A percentile compares a stretch with the other conserved stretches of the same genome.
These are phyloP conservation scores for Drosophila pallidifrons DNA, from an alignment of 1,140 invertebrate species.

Conservation along the genomic window DNA sequence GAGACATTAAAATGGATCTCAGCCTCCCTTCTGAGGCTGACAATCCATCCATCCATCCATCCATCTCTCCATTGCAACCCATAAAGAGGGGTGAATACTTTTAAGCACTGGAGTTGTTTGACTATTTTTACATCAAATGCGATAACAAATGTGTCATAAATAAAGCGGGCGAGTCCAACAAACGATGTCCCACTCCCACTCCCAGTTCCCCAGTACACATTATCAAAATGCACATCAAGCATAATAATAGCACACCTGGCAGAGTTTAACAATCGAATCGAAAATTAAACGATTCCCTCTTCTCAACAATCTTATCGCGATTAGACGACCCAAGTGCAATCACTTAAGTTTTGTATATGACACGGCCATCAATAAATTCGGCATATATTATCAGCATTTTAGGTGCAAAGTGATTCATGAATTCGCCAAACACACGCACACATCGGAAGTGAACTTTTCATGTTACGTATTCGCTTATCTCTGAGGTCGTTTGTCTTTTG, in stretches of 20 bases:
- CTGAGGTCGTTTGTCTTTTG: conserved; percentile 5
- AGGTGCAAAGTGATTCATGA: conserved; percentile 42
- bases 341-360: background rate
- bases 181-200: background rate
- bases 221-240: background rate
- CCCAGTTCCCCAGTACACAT: too few species aligned
- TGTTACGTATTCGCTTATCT: conserved; percentile 1
- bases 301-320: conserved; percentile 10
- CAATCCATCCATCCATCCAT: conserved; percentile 74
- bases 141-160: conserved; percentile 42
- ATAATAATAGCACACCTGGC: conserved; percentile 7
- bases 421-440: background rate
- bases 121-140: conserved; percentile 34
- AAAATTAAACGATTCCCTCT: conserved; percentile 13
- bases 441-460: conserved; percentile 10
- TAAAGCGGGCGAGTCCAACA: conserved; percentile 10
- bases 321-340: conserved; percentile 22
- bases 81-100: background rate
- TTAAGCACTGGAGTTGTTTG: conserved; percentile 21
- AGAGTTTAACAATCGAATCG: too few species aligned
- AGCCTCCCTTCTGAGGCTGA: conserved; percentile 50
- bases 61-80: conserved; percentile 38
- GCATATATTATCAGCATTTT: conserved; percentile 16
- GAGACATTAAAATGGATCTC: conserved; percentile 66
- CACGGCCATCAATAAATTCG: conserved; percentile 8